Evolutionary conservation across 2,797 vertebrate species (phyloP).

Genomic region (Microcaecilia unicolor): DNA sequence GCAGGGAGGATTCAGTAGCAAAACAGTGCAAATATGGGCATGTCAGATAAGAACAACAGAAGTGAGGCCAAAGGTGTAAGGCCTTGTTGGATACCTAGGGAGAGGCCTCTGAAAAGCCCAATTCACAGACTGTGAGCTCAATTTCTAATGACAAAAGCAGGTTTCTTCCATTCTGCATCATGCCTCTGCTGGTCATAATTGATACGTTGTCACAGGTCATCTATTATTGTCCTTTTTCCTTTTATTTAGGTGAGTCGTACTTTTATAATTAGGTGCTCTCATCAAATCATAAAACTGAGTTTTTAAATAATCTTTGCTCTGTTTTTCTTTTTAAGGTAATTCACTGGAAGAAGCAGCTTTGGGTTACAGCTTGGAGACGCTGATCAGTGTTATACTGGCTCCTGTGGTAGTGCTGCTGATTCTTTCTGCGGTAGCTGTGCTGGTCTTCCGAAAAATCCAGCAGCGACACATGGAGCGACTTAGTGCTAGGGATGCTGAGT

Average conservation of each 20-base stretch:
- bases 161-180: too few relatives aligned
- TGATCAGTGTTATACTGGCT: constrained; percentile 71
- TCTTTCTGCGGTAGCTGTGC: constrained; percentile 69
- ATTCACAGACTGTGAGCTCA: too few relatives aligned
- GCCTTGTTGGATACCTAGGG: too few relatives aligned
- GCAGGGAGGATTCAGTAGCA: too few relatives aligned
- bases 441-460: constrained; percentile 79
- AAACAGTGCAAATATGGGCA: too few relatives aligned
- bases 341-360: constrained; percentile 54
- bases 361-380: constrained; percentile 73
- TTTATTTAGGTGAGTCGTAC: background rate
- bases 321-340: constrained; percentile 34
- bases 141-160: too few relatives aligned
- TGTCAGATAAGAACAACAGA: too few relatives aligned
- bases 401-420: constrained; percentile 75
- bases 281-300: background rate
- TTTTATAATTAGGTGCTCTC: rapidly evolving
- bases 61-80: too few relatives aligned
- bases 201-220: rapidly evolving
- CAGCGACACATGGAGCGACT: constrained; percentile 84
- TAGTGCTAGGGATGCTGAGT: constrained; percentile 84
- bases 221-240: rapidly evolving
- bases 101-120: too few relatives aligned
- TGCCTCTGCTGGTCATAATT: too few relatives aligned
- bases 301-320: rapidly evolving